These are phyloP conservation scores for Cyanoderma ruficeps DNA, from an alignment of 2,113 vertebrate species.

Conservation along the genomic window DNA sequence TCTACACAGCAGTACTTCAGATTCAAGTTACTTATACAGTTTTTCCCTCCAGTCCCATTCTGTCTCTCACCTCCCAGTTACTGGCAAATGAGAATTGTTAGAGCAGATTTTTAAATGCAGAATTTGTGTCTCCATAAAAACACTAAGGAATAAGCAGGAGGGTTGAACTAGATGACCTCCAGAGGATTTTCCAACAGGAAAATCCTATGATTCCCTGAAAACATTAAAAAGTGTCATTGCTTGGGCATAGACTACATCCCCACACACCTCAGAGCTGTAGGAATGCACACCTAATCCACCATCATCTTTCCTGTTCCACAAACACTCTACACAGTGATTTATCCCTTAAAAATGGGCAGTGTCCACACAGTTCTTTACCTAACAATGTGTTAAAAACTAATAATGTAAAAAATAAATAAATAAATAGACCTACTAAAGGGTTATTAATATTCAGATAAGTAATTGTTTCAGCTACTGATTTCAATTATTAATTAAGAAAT, in stretches of 20 bases:
- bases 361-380: not conserved
- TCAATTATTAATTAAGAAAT: not conserved
- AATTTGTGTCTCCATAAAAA: not conserved
- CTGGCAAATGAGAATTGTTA: not conserved
- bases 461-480: not conserved
- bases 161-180: not conserved
- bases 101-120: not conserved
- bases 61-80: not conserved
- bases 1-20: not conserved
- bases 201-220: not conserved
- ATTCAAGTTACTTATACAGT: not conserved
- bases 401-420: not conserved
- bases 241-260: not conserved
- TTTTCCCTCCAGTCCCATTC: not conserved
- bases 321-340: not conserved
- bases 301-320: not conserved
- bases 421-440: accelerated
- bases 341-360: not conserved
- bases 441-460: not conserved
- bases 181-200: not conserved
- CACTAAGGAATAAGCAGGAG: not conserved
- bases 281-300: not conserved
- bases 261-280: not conserved
- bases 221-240: not conserved
- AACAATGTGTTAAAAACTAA: not conserved